Base-by-base conservation (phyloP, 35 echinoderm and acorn worm species). In the Anneissia japonica region DNA sequence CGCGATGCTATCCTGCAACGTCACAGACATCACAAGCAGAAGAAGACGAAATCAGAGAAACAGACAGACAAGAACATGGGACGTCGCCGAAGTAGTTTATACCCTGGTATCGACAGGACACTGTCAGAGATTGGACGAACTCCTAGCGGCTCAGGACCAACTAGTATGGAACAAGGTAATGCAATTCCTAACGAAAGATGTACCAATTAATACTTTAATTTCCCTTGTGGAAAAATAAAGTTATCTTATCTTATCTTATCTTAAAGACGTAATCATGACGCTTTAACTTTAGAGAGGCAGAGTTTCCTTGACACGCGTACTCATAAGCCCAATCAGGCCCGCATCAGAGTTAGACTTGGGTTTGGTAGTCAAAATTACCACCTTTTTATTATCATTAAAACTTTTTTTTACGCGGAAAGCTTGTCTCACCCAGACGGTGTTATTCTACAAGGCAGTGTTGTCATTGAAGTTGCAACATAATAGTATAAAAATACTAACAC, bases 111-210 rank as follows among this genome's bases (percentile, higher is more conserved):
- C 75, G 91, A 93, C 51, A 73, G 93, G n/a, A 36, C 14, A n/a
- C 82, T 90, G 74, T 46, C 72, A 5, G 89, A 85, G n/a, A 90
- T 85, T 4, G 89, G 89, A 35, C 82, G 89, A 30, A 94, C 84
- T 37, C 75, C 87, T 28, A 93, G 91, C 5, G 80, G 84, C 0
- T 88, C 91, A 45, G 88, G 87, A 21, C 74, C 75, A 29, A 26
- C 87, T 16, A 97, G 94, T 77, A 97, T 97, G 94, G 94, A 97
- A 39, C 91, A 93, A 93, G 87, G 94, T 97, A 86, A 45, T 32
- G 55, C 13, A 72, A n/a, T 72, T 72, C 13, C n/a, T 13, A 72
- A 72, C 55, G n/a, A 72, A 72, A 72, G 55, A 16, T 72, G 13
- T 16, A 13, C 13, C n/a, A n/a, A 72, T 16, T 72, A 72, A n/a